phyloP scores from a whole-genome alignment of 1,140 invertebrate species.

The Brachionus plicatilis region DNA sequence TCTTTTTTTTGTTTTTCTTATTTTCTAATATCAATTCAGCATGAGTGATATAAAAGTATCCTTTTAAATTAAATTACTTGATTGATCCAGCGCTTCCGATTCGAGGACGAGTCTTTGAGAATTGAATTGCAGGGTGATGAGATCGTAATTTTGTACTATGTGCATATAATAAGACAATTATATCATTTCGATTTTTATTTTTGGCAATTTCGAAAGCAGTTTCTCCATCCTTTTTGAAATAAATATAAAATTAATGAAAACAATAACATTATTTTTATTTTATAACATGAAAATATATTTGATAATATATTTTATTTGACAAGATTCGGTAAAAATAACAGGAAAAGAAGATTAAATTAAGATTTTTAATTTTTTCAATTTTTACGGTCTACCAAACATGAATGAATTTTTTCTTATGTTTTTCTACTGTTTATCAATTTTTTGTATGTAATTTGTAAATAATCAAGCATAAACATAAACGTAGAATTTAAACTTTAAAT shows the following conservation, averaged over 20 bases:
- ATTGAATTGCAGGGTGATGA: constrained; percentile 38
- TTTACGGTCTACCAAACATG: too few relatives aligned
- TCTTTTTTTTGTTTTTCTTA: not conserved
- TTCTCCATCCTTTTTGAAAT: constrained; percentile 7
- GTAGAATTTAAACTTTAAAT: too few relatives aligned
- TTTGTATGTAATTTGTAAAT: too few relatives aligned
- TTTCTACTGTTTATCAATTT: too few relatives aligned
- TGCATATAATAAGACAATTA: constrained; percentile 38
- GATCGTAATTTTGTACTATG: constrained; percentile 27
- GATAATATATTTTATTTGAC: too few relatives aligned
- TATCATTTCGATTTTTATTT: constrained; percentile 39
- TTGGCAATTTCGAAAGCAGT: constrained; percentile 36
- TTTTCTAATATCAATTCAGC: not conserved
- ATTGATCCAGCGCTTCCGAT: constrained; percentile 5
- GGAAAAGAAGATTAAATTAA: not conserved
- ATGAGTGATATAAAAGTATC: not conserved
- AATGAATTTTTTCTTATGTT: too few relatives aligned
- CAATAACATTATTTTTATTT: too few relatives aligned
- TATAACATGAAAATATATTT: too few relatives aligned
- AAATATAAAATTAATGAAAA: not conserved
- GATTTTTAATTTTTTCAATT: too few relatives aligned
- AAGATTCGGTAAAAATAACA: not conserved
- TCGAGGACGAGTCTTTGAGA: constrained; percentile 33
- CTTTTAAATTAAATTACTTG: not conserved
- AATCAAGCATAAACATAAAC: too few relatives aligned